Percentiles rank a stretch among this genome's conserved stretches.
These are phyloP conservation scores for Lethrus apterus DNA, from an alignment of 1,140 invertebrate species.

Conservation along the genomic window DNA sequence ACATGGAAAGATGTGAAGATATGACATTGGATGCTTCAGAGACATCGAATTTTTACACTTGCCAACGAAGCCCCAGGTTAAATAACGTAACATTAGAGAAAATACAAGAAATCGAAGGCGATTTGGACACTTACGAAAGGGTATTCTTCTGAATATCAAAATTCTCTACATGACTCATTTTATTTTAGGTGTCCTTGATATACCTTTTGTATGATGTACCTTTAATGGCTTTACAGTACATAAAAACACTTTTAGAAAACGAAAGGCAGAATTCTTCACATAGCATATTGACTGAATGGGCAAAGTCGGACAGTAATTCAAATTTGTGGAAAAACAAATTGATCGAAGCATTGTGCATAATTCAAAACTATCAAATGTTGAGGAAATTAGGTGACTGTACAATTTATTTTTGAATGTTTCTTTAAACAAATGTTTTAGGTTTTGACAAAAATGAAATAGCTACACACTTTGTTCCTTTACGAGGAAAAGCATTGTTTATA, in stretches of 20 bases:
- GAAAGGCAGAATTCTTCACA: not conserved
- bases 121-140: too few relatives aligned
- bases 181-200: conserved; percentile 28
- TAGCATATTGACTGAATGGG: conserved; percentile 22
- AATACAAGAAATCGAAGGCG: too few relatives aligned
- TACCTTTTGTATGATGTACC: conserved; percentile 26
- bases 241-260: conserved; percentile 13
- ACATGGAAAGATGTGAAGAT: too few relatives aligned
- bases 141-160: too few relatives aligned
- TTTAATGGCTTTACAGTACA: conserved; percentile 18
- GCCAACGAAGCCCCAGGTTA: too few relatives aligned
- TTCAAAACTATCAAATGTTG: conserved; percentile 30
- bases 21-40: too few relatives aligned
- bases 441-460: conserved; percentile 22
- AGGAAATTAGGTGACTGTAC: conserved; percentile 20
- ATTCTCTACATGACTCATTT: too few relatives aligned
- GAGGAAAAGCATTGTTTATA: conserved; percentile 13
- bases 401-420: conserved; percentile 8
- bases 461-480: conserved; percentile 21
- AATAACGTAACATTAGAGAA: too few relatives aligned
- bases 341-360: conserved; percentile 29
- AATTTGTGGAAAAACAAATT: conserved; percentile 26
- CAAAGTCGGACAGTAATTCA: conserved; percentile 5
- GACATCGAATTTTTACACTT: too few relatives aligned
- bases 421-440: conserved; percentile 22